phyloP scores from a whole-genome alignment of 1,140 invertebrate genomes.

The Probaryconus sp. region DNA sequence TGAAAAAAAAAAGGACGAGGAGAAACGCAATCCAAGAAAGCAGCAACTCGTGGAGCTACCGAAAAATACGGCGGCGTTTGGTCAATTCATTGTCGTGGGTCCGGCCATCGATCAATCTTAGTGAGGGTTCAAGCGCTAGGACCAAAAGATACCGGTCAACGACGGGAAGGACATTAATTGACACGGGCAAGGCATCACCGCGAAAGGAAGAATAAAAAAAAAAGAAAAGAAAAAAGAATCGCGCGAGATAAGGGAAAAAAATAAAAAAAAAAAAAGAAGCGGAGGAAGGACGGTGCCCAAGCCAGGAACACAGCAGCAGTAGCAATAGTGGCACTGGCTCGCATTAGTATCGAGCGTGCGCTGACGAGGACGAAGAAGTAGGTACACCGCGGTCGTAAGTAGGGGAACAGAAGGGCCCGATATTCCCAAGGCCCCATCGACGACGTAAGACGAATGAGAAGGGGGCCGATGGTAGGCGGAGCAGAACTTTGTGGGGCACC shows the following conservation, averaged over 20 bases:
- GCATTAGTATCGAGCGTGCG: slow-evolving; percentile 35
- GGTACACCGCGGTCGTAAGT: too few species aligned
- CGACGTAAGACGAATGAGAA: slow-evolving; percentile 63
- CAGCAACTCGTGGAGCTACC: too few species aligned
- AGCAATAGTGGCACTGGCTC: slow-evolving; percentile 25
- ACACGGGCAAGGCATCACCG: slow-evolving; percentile 66
- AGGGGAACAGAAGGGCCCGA: slow-evolving; percentile 37
- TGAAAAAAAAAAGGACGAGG: too few species aligned
- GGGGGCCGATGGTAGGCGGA: slow-evolving; percentile 72
- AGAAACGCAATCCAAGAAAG: too few species aligned
- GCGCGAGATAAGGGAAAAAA: too few species aligned
- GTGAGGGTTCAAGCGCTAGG: slow-evolving; percentile 54
- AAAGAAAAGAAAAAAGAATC: too few species aligned
- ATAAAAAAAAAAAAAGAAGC: too few species aligned
- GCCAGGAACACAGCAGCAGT: slow-evolving; percentile 28
- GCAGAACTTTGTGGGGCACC: slow-evolving; percentile 70
- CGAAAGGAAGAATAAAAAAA: too few species aligned
- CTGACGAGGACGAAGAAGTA: slow-evolving; percentile 53
- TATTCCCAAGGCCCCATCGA: slow-evolving; percentile 49
- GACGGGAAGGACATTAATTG: slow-evolving; percentile 76
- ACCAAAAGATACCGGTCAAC: slow-evolving; percentile 44
- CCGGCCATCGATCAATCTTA: slow-evolving; percentile 72
- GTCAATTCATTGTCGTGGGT: slow-evolving; percentile 71
- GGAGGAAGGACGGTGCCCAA: slow-evolving; percentile 36
- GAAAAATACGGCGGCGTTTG: slow-evolving; percentile 69